Evolutionary conservation across 1,140 invertebrate genomes (phyloP).

Genomic region (Globodera rostochiensis): DNA sequence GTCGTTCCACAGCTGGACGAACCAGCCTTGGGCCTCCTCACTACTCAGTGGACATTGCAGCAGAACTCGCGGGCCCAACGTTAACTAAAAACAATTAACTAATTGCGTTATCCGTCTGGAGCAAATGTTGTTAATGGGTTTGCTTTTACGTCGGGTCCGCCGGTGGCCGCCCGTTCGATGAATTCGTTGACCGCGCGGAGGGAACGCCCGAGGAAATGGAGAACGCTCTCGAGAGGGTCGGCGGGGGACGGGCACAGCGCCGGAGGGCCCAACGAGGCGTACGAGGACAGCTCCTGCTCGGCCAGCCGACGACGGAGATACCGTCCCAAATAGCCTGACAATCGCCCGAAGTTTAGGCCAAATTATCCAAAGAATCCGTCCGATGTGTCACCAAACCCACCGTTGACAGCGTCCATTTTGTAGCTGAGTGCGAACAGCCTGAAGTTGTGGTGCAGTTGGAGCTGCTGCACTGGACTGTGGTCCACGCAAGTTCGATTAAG

Average conservation of each 20-base stretch:
- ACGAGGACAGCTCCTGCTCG: slow-evolving; percentile 43
- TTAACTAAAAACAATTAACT: slow-evolving; percentile 6
- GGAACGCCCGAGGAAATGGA: slow-evolving; percentile 42
- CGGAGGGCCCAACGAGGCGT: neutral
- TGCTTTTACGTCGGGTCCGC: slow-evolving; percentile 25
- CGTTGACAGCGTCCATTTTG: slow-evolving; percentile 54
- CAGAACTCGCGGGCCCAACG: slow-evolving; percentile 53
- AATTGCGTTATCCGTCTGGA: slow-evolving; percentile 6
- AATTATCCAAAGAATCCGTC: too few species aligned
- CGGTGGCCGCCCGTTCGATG: slow-evolving; percentile 41
- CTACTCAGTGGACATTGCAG: slow-evolving; percentile 43
- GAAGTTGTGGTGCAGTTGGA: slow-evolving; percentile 52
- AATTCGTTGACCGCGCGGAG: slow-evolving; percentile 48
- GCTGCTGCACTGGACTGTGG: slow-evolving; percentile 40
- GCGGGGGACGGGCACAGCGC: slow-evolving; percentile 1
- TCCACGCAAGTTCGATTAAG: slow-evolving; percentile 39
- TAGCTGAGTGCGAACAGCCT: slow-evolving; percentile 39
- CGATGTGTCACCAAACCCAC: slow-evolving; percentile 9
- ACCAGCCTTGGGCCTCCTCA: slow-evolving; percentile 44
- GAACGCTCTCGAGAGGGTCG: slow-evolving; percentile 34
- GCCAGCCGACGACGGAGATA: slow-evolving; percentile 54
- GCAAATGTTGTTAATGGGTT: neutral
- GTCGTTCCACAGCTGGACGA: slow-evolving; percentile 48
- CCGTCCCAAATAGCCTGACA: slow-evolving; percentile 53
- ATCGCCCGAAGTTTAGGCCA: neutral